These are phyloP conservation scores for Smutsia temminckii DNA, from an alignment of 2,797 vertebrate genomes.

Conservation along the genomic window DNA sequence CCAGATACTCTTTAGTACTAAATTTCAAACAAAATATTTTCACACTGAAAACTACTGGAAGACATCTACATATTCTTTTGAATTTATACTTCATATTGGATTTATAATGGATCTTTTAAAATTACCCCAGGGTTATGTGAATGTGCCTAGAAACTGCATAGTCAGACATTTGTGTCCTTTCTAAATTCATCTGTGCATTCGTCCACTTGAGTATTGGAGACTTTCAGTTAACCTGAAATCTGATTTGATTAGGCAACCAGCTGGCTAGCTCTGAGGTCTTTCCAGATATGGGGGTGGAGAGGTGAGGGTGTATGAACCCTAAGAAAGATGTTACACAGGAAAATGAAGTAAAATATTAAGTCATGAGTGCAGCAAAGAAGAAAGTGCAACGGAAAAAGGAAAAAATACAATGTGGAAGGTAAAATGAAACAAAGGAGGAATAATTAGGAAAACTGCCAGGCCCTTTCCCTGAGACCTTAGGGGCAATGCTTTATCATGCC, in stretches of 20 bases:
- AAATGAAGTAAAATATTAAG: slow-evolving; percentile 13
- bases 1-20: slow-evolving; percentile 75
- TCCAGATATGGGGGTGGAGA: neutral
- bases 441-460: slow-evolving; percentile 61
- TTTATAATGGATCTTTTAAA: slow-evolving; percentile 65
- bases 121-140: slow-evolving; percentile 1
- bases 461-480: slow-evolving; percentile 30
- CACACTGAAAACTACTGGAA: slow-evolving; percentile 71
- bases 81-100: slow-evolving; percentile 62
- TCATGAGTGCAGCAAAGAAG: neutral
- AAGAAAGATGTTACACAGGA: slow-evolving; percentile 41
- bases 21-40: slow-evolving; percentile 82
- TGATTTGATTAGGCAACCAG: neutral
- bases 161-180: neutral
- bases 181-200: neutral
- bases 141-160: slow-evolving; percentile 32
- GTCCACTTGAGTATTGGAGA: neutral
- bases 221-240: neutral
- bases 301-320: neutral
- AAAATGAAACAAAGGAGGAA: slow-evolving; percentile 46
- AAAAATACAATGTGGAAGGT: neutral
- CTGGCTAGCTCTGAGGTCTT: neutral
- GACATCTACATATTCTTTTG: slow-evolving; percentile 67
- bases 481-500: slow-evolving; percentile 46
- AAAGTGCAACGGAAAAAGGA: neutral